Evolutionary conservation across 1,140 invertebrate genomes (phyloP).

Genomic region (Triops cancriformis): DNA sequence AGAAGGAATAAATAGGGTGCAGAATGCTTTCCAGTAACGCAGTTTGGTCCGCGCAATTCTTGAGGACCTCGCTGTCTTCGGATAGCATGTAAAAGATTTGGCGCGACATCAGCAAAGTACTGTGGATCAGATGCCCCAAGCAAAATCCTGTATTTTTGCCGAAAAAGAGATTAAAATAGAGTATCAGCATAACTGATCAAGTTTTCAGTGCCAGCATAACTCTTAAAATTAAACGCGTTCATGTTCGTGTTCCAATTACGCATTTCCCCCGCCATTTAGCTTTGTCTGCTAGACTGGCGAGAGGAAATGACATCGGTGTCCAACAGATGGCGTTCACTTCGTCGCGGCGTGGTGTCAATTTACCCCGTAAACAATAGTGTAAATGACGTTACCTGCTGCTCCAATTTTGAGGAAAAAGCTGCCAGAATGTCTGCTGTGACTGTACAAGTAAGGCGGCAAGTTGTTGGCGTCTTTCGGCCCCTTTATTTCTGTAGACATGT

Average conservation of each 20-base stretch:
- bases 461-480: background rate
- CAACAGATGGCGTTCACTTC: too few relatives aligned
- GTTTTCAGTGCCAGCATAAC: too few relatives aligned
- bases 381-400: slow-evolving; percentile 49
- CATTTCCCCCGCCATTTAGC: too few relatives aligned
- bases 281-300: too few relatives aligned
- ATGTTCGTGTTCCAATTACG: too few relatives aligned
- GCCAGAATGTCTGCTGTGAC: slow-evolving; percentile 53
- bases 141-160: slow-evolving; percentile 60
- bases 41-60: slow-evolving; percentile 42
- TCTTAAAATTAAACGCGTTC: too few relatives aligned
- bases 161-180: too few relatives aligned
- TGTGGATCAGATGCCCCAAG: slow-evolving; percentile 60
- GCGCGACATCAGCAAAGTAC: slow-evolving; percentile 52
- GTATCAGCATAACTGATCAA: too few relatives aligned
- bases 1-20: slow-evolving; percentile 57
- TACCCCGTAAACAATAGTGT: background rate
- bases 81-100: slow-evolving; percentile 50
- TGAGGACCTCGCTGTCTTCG: slow-evolving; percentile 40
- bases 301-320: too few relatives aligned
- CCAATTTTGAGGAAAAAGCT: slow-evolving; percentile 65
- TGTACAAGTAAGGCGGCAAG: slow-evolving; percentile 46
- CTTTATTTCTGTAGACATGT: slow-evolving; percentile 30
- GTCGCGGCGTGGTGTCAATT: too few relatives aligned
- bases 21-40: slow-evolving; percentile 50